These are phyloP conservation scores for Notiomystis cincta DNA, from an alignment of 2,113 vertebrate species.

Conservation along the genomic window DNA sequence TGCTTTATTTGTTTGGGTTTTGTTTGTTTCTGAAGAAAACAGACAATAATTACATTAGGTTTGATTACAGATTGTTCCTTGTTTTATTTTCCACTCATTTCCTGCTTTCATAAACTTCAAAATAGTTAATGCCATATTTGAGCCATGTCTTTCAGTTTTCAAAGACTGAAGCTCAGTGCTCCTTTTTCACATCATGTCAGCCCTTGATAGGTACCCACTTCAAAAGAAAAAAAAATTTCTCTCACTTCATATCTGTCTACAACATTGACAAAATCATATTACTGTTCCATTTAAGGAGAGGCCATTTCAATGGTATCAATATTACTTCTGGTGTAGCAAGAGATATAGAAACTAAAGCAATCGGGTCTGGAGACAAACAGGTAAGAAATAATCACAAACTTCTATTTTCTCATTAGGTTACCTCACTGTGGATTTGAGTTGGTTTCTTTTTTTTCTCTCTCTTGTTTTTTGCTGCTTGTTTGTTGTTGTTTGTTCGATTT, in stretches of 20 bases:
- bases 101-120: neutral
- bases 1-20: neutral
- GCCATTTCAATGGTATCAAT: neutral
- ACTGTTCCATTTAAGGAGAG: neutral
- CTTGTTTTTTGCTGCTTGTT: neutral
- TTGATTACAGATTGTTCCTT: neutral
- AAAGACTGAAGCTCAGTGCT: neutral
- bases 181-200: neutral
- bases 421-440: neutral
- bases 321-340: neutral
- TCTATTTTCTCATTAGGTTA: neutral
- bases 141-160: neutral
- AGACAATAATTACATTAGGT: neutral
- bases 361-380: neutral
- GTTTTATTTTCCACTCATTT: neutral
- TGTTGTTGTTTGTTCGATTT: neutral
- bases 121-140: neutral
- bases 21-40: neutral
- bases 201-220: neutral
- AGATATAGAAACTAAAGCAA: neutral
- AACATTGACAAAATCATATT: neutral
- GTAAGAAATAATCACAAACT: neutral
- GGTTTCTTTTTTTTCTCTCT: neutral
- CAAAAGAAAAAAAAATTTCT: neutral
- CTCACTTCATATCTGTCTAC: neutral